Conservation (phyloP, 2,888 invertebrate genomes). For the Caenorhabditis sp. region DNA sequence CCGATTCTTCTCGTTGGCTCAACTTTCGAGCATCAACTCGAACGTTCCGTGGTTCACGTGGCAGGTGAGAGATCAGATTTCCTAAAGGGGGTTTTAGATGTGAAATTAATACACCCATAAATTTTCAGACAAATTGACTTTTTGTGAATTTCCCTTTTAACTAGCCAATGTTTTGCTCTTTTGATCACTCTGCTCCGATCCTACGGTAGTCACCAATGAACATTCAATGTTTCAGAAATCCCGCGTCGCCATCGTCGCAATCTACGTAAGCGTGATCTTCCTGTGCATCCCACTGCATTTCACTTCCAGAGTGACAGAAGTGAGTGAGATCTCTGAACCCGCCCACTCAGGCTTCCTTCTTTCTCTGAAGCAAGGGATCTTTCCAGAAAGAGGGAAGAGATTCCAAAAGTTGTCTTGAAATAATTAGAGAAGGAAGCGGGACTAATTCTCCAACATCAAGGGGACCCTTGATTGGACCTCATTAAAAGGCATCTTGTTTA, state of each 20-base stretch:
- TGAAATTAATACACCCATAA: too few species aligned
- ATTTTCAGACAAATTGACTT: too few species aligned
- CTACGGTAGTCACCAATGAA: not conserved
- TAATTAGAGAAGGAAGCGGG: conserved; percentile 22
- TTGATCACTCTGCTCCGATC: too few species aligned
- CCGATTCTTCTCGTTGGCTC: conserved; percentile 76
- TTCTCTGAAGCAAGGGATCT: not conserved
- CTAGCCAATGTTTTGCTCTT: too few species aligned
- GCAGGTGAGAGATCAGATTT: conserved; percentile 60
- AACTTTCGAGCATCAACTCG: conserved; percentile 73
- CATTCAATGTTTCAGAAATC: conserved; percentile 72
- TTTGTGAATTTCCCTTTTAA: too few species aligned
- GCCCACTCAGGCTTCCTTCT: conserved; percentile 21
- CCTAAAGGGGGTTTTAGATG: too few species aligned
- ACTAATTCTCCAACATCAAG: not conserved
- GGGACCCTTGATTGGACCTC: conserved; percentile 52
- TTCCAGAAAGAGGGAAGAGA: not conserved
- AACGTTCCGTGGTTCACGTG: conserved; percentile 79
- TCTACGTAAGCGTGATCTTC: conserved; percentile 76
- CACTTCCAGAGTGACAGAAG: conserved; percentile 74
- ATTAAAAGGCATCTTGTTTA: conserved; percentile 51
- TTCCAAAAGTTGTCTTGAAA: conserved; percentile 10
- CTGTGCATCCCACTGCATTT: conserved; percentile 79
- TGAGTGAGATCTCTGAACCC: conserved; percentile 34
- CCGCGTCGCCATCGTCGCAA: conserved; percentile 68